Evolutionary conservation across 1,140 invertebrate genomes (phyloP).

Genomic region (Eurosta solidaginis): DNA sequence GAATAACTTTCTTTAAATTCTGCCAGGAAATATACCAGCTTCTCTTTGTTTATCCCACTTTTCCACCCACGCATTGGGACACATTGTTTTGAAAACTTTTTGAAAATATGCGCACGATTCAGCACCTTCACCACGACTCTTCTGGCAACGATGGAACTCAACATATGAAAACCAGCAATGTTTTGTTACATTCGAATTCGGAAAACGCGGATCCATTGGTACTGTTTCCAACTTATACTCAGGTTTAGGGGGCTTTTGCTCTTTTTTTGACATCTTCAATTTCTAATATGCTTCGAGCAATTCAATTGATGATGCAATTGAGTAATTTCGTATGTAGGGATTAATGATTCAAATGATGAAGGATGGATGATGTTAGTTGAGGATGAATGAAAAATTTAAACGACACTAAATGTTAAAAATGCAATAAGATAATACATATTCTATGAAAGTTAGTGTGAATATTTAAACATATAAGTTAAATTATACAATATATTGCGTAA

Average conservation of each 20-base stretch:
- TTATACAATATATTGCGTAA: too few relatives aligned
- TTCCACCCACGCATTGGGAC: slow-evolving; percentile 84
- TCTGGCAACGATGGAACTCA: slow-evolving; percentile 89
- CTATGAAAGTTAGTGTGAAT: background rate
- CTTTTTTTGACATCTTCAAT: slow-evolving; percentile 19
- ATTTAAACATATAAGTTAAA: too few relatives aligned
- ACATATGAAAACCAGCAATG: slow-evolving; percentile 85
- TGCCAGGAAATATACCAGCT: slow-evolving; percentile 77
- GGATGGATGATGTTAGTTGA: slow-evolving; percentile 24
- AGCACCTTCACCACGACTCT: slow-evolving; percentile 83
- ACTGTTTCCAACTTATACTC: slow-evolving; percentile 66
- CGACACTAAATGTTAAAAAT: background rate
- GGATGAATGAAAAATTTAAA: background rate
- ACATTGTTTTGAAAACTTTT: slow-evolving; percentile 77
- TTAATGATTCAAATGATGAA: background rate
- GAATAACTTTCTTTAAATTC: slow-evolving; percentile 63
- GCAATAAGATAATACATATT: background rate
- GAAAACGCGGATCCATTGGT: slow-evolving; percentile 91
- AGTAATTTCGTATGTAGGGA: background rate
- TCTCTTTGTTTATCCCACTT: slow-evolving; percentile 85
- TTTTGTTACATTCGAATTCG: slow-evolving; percentile 91
- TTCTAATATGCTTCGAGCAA: background rate
- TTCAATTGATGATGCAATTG: background rate
- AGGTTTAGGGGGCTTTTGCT: slow-evolving; percentile 4
- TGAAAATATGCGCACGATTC: slow-evolving; percentile 90